Conservation (phyloP, 53 echinoderm and acorn worm species). For the Holothuria scabra region DNA sequence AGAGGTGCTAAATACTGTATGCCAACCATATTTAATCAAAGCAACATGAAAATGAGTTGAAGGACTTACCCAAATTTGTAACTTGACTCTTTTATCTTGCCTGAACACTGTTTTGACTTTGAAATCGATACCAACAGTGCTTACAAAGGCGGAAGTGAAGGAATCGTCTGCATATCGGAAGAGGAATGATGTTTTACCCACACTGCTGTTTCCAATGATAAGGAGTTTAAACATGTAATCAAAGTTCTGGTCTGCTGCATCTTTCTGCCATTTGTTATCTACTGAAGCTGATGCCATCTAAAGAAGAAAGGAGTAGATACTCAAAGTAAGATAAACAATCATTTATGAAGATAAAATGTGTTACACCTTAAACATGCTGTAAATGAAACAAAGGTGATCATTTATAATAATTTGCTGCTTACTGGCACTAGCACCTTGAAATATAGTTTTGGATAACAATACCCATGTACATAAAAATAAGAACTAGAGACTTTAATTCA, state of each 20-base stretch:
- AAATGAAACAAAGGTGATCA: too few species aligned
- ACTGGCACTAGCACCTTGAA: too few species aligned
- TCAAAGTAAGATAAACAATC: neutral
- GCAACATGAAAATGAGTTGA: too few species aligned
- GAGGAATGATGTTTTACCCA: slow-evolving; percentile 99
- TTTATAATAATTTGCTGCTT: too few species aligned
- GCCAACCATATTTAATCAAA: too few species aligned
- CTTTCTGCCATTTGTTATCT: slow-evolving; percentile 99
- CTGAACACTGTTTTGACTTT: slow-evolving; percentile 99
- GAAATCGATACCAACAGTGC: slow-evolving; percentile 99
- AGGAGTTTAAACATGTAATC: slow-evolving; percentile 99
- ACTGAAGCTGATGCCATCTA: slow-evolving; percentile 99
- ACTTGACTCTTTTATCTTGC: slow-evolving; percentile 97
- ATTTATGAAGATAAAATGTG: too few species aligned
- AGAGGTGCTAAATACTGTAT: too few species aligned
- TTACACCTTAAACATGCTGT: too few species aligned
- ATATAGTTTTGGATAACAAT: too few species aligned
- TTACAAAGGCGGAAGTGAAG: slow-evolving; percentile 98
- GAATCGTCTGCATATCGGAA: slow-evolving; percentile 99
- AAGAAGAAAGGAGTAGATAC: neutral
- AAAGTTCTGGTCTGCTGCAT: slow-evolving; percentile 99
- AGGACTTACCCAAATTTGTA: slow-evolving; percentile 97
- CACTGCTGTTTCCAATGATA: slow-evolving; percentile 99
- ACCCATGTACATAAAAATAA: too few species aligned
- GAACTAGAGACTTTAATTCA: too few species aligned